Evolutionary conservation across 2,797 vertebrate genomes (phyloP).

Genomic region (Betta splendens): DNA sequence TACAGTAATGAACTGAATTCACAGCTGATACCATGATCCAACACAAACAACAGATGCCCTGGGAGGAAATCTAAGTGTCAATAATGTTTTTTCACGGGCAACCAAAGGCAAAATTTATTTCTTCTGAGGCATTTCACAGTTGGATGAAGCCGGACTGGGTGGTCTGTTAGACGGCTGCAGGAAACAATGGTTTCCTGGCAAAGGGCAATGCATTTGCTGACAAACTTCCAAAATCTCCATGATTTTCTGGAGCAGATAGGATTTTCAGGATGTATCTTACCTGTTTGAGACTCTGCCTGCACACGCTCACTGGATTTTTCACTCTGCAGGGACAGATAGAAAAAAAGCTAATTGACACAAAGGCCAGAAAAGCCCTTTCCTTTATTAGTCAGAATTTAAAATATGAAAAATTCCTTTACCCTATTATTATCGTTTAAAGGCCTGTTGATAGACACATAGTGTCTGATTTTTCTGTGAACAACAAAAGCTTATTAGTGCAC

Average conservation of each 20-base stretch:
- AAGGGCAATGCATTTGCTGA: constrained; percentile 14
- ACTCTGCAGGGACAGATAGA: constrained; percentile 70
- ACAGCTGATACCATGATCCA: constrained; percentile 25
- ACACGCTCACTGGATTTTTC: constrained; percentile 91
- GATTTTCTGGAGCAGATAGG: constrained; percentile 6
- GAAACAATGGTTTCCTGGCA: constrained; percentile 37
- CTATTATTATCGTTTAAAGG: constrained; percentile 95
- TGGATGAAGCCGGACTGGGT: constrained; percentile 36
- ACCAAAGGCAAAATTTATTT: constrained; percentile 31
- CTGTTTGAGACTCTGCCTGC: constrained; percentile 92
- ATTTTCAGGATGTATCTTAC: constrained; percentile 72
- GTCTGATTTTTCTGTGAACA: constrained; percentile 95
- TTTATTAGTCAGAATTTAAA: constrained; percentile 12
- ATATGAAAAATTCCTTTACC: constrained; percentile 76
- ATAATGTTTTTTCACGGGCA: constrained; percentile 31
- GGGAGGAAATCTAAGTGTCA: constrained; percentile 20
- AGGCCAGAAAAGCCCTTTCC: constrained; percentile 3
- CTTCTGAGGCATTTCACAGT: constrained; percentile 16
- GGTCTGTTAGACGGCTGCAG: constrained; percentile 14
- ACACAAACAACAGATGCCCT: constrained; percentile 36
- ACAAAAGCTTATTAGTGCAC: constrained; percentile 41
- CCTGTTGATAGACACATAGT: constrained; percentile 99
- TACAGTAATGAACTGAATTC: constrained; percentile 41
- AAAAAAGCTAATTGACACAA: constrained; percentile 52
- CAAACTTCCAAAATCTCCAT: constrained; percentile 29